A percentile compares a stretch with the other conserved stretches of the same genome.
Conservation (phyloP, 1,140 invertebrate genomes). For the Colletes gigas region DNA sequence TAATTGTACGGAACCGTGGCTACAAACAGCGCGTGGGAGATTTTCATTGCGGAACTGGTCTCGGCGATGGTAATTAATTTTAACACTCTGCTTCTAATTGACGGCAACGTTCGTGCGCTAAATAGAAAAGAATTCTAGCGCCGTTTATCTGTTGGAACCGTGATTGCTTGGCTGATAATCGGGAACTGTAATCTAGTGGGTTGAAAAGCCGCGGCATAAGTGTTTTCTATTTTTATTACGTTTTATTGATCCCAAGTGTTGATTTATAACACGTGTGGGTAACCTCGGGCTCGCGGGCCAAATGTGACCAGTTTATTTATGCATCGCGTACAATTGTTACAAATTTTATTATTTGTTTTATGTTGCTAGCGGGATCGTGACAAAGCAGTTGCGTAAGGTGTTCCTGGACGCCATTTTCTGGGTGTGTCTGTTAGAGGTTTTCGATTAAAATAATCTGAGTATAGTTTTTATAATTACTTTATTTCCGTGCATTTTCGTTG, state of each 20-base stretch:
- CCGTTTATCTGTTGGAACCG: conserved; percentile 17
- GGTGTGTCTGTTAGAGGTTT: too few relatives aligned
- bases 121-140: neutral
- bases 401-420: too few relatives aligned
- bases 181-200: neutral
- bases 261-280: conserved; percentile 6
- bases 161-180: conserved; percentile 29
- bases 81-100: conserved; percentile 43
- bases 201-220: neutral
- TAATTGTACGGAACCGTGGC: conserved; percentile 47
- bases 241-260: neutral
- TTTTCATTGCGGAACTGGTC: conserved; percentile 44
- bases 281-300: too few relatives aligned
- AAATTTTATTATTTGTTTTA: too few relatives aligned
- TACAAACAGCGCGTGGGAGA: conserved; percentile 35
- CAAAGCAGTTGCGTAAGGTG: too few relatives aligned
- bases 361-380: too few relatives aligned
- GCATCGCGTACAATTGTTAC: too few relatives aligned
- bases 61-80: conserved; percentile 50
- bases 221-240: neutral
- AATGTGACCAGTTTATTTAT: too few relatives aligned
- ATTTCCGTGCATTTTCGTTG: too few relatives aligned
- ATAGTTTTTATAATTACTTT: too few relatives aligned
- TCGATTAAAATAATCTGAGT: too few relatives aligned
- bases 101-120: conserved; percentile 2